Evolutionary conservation across 2,888 invertebrate genomes (phyloP).

Genomic region (Epistrophe grossulariae): DNA sequence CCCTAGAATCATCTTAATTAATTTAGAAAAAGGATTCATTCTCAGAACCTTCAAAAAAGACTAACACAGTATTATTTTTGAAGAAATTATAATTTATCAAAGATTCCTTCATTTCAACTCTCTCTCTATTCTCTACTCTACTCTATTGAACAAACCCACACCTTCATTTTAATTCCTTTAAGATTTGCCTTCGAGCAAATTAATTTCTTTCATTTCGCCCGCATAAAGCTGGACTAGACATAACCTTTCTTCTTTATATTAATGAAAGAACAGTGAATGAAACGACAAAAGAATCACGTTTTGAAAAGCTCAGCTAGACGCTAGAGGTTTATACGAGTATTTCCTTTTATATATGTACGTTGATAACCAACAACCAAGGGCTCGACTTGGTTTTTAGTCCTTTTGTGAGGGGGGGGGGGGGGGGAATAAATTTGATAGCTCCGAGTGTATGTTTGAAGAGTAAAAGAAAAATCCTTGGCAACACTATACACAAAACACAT

Average conservation of each 20-base stretch:
- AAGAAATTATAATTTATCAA: slow-evolving; percentile 21
- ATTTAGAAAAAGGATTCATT: neutral
- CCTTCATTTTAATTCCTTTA: neutral
- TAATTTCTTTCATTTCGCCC: slow-evolving; percentile 50
- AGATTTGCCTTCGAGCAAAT: slow-evolving; percentile 40
- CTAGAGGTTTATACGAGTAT: slow-evolving; percentile 9
- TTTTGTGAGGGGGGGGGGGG: neutral
- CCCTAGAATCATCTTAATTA: neutral
- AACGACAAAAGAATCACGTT: slow-evolving; percentile 57
- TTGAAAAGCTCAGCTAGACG: slow-evolving; percentile 31
- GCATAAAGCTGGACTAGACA: slow-evolving; percentile 55
- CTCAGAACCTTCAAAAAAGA: neutral
- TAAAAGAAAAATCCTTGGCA: slow-evolving; percentile 62
- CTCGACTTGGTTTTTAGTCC: slow-evolving; percentile 20
- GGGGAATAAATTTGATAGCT: neutral
- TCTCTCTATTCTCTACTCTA: too few relatives aligned
- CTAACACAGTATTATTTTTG: neutral
- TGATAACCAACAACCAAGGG: slow-evolving; percentile 15
- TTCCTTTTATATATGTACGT: slow-evolving; percentile 45
- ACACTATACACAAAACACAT: slow-evolving; percentile 5
- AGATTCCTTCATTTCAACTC: neutral
- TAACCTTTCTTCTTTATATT: slow-evolving; percentile 37
- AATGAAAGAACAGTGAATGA: slow-evolving; percentile 30
- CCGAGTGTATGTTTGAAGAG: slow-evolving; percentile 19
- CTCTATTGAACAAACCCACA: neutral